Base-by-base conservation (phyloP, 2,797 vertebrate genomes). In the Ispidina picta region DNA sequence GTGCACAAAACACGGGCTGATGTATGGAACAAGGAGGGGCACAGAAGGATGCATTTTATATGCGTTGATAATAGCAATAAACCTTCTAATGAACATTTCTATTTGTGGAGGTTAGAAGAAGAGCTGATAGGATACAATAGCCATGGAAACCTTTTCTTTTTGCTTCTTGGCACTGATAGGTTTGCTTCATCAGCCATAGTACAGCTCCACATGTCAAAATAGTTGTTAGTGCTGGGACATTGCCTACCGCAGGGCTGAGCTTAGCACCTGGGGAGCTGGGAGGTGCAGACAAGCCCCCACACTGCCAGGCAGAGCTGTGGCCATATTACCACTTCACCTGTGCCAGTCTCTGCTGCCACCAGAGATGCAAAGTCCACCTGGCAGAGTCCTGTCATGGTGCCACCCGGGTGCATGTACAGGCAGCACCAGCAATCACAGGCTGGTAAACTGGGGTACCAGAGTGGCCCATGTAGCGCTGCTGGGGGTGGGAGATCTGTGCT, bases 281-380 rank as follows among this genome's bases (percentile, higher is more conserved):
- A 2, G 3, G 43, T 10, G 28, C 3, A 5, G 54, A 15, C 0
- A 2, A 0, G 20, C 29, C 20, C 23, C 65, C 3, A 2, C 31
- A 43, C 49, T 35, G 60, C 49, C 65, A 19, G 33, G 49, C 48
- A 7, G 4, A 41, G 55, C 21, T 12, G n/a, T 19, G 68, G 25
- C 18, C 29, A 25, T 0, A 18, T 28, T 10, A 0, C 41, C 7
- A 1, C 18, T 17, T 48, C 18, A 4, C 29, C 37, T 10, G 37
- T 7, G 35, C 66, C 49, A 48, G 7, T 5, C 37, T 9, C 70
- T 51, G 65, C 60, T 25, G 33, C 49, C 55, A 10, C 15, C 41
- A 17, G 66, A 1, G 3, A 18, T 4, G 41, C 51, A 12, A 23
- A 33, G 16, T 70, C 58, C 1, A 1, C 17, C 49, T 22, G 49